phyloP scores from a whole-genome alignment of 2,113 vertebrate species.

The Pagrus major region DNA sequence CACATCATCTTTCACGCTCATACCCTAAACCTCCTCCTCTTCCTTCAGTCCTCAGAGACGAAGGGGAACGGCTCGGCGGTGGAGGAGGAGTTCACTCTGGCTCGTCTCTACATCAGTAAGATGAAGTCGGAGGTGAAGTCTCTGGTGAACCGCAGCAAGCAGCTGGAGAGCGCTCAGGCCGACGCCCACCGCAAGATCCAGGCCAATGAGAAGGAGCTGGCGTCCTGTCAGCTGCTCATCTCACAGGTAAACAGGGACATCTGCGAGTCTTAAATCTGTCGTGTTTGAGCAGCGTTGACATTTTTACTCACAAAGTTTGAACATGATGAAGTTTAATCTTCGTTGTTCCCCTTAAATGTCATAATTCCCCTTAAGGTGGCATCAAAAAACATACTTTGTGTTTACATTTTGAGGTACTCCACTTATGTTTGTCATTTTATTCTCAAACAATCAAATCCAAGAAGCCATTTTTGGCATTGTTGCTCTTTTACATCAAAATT shows the following conservation, averaged over 20 bases:
- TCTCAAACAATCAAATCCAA: no score
- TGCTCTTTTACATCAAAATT: no score
- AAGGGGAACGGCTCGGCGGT: constrained; percentile 86
- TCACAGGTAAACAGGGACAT: constrained; percentile 87
- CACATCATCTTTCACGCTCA: not conserved
- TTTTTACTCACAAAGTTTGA: no score
- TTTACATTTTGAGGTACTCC: no score
- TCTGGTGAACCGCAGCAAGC: constrained; percentile 91
- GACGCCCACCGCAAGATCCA: constrained; percentile 93
- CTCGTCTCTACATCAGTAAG: constrained; percentile 93
- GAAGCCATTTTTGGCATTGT: no score
- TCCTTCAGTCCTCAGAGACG: constrained; percentile 86
- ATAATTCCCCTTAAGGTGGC: no score
- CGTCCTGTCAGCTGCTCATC: constrained; percentile 91
- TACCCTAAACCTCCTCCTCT: not conserved
- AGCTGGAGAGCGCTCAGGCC: constrained; percentile 90
- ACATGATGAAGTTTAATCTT: no score
- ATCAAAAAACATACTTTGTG: no score
- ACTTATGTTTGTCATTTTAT: no score
- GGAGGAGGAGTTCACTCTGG: constrained; percentile 94
- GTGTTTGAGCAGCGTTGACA: no score
- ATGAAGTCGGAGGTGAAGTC: constrained; percentile 96
- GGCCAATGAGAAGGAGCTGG: constrained; percentile 92
- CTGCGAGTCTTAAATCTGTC: no score
- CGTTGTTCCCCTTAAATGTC: no score